phyloP scores from a whole-genome alignment of 2,888 invertebrate genomes.

The Apodemia duryi region DNA sequence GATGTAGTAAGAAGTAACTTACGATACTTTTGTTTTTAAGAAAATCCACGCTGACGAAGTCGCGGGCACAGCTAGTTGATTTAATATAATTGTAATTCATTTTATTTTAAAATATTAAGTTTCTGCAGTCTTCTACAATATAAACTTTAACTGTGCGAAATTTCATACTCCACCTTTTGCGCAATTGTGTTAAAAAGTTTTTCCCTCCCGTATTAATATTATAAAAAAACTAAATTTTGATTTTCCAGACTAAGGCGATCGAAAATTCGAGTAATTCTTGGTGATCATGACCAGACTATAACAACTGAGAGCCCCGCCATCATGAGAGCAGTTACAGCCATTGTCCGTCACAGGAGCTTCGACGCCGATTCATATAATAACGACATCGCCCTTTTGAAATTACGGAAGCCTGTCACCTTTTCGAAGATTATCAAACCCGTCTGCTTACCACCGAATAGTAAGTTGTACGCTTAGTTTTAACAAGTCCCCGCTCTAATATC shows the following conservation, averaged over 20 bases:
- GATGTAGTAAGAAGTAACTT: no score
- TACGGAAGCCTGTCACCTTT: constrained; percentile 88
- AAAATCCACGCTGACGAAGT: no score
- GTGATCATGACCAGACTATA: constrained; percentile 90
- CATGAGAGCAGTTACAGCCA: constrained; percentile 88
- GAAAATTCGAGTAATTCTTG: constrained; percentile 89
- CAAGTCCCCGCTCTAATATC: no score
- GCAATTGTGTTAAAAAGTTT: no score
- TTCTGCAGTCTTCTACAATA: no score
- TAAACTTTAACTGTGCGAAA: no score
- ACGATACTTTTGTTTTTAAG: no score
- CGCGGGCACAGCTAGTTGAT: no score
- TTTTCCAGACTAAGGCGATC: constrained; percentile 84
- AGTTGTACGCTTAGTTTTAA: constrained; percentile 34
- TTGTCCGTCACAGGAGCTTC: constrained; percentile 89
- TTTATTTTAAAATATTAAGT: no score
- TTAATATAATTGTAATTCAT: no score
- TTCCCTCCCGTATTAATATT: no score
- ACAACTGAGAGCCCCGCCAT: constrained; percentile 88
- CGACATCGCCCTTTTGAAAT: constrained; percentile 88
- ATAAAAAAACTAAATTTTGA: background rate
- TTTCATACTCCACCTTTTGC: no score
- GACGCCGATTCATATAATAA: constrained; percentile 92
- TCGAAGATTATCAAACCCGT: constrained; percentile 87
- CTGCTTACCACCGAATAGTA: constrained; percentile 86